Percentiles rank a stretch among this genome's conserved stretches.
Conservation (phyloP, 2,888 invertebrate species). For the Drepanosiphum platanoidis region DNA sequence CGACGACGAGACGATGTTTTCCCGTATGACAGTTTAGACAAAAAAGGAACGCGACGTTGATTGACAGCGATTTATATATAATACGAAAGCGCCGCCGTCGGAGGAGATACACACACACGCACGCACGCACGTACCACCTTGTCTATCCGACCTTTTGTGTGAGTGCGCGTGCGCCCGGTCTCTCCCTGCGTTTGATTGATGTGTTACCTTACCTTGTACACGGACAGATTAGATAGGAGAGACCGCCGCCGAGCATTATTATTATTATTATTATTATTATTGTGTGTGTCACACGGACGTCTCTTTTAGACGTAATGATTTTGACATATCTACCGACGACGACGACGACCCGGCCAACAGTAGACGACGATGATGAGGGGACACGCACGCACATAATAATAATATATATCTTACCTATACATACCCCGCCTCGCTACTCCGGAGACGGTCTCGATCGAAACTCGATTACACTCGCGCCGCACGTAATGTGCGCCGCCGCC, state of each 20-base stretch:
- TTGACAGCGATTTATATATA: constrained; percentile 61
- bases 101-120: constrained; percentile 16
- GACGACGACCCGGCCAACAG: background rate
- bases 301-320: constrained; percentile 62
- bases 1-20: constrained; percentile 48
- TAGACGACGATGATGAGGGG: too few species aligned
- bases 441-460: constrained; percentile 32
- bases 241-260: constrained; percentile 40
- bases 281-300: constrained; percentile 59
- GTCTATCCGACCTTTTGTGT: constrained; percentile 18
- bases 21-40: constrained; percentile 60
- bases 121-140: background rate
- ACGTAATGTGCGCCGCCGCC: background rate
- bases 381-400: background rate
- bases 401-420: background rate
- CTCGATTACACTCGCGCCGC: constrained; percentile 11
- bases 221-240: constrained; percentile 48
- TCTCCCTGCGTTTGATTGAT: constrained; percentile 54
- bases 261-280: constrained; percentile 53
- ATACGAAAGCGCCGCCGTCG: constrained; percentile 54
- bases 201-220: constrained; percentile 47
- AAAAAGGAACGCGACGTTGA: constrained; percentile 60
- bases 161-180: constrained; percentile 35
- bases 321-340: constrained; percentile 52
- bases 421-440: background rate